Conservation (phyloP, 2,113 vertebrate species). For the Mirounga angustirostris region DNA sequence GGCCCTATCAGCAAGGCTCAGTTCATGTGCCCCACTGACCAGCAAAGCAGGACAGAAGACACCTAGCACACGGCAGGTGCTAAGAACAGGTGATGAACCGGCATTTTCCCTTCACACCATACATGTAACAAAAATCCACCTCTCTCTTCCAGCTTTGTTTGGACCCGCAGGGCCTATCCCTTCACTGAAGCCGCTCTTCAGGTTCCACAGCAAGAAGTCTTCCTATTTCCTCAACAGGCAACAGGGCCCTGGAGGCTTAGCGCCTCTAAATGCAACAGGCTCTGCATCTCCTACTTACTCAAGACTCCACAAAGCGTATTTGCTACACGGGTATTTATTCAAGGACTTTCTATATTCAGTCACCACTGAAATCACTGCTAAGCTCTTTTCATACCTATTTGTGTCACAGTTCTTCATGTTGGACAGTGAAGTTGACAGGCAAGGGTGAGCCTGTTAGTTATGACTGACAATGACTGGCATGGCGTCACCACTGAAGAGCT, state of each 20-base stretch:
- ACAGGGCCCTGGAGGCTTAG: background rate
- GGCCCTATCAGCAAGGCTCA: background rate
- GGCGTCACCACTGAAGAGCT: conserved; percentile 26
- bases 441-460: background rate
- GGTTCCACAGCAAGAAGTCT: background rate
- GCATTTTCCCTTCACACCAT: background rate
- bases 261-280: background rate
- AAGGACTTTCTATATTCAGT: conserved; percentile 4
- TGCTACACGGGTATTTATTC: conserved; percentile 67
- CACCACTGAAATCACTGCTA: background rate
- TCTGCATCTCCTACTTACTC: background rate
- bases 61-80: background rate
- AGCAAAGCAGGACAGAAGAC: background rate
- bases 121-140: background rate
- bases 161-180: background rate
- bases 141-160: background rate
- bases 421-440: background rate
- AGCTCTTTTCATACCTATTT: background rate
- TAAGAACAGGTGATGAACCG: background rate
- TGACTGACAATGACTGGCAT: background rate
- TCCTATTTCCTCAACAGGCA: background rate
- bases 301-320: conserved; percentile 7
- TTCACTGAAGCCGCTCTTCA: background rate
- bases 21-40: background rate
- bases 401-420: background rate